Conservation (phyloP, 2,797 vertebrate species). For the Thamnophis elegans region DNA sequence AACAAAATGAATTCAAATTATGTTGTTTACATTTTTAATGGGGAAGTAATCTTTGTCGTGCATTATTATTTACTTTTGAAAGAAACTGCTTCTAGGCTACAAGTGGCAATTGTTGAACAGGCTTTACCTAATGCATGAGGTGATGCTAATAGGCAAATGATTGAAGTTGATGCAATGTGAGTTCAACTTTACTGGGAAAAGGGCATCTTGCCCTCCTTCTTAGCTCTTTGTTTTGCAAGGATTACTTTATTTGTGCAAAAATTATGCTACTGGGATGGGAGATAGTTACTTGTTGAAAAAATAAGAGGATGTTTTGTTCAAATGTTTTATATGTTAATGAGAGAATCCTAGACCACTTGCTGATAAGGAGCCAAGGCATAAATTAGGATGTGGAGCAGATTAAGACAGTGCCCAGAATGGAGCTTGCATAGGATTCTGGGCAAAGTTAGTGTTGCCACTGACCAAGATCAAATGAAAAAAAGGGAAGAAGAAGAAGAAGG, state of each 20-base stretch:
- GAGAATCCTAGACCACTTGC: background rate
- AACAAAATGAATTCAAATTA: slow-evolving; percentile 4
- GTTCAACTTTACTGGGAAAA: background rate
- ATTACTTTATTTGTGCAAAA: background rate
- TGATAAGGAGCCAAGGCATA: background rate
- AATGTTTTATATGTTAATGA: background rate
- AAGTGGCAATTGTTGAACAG: background rate
- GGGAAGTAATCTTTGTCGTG: background rate
- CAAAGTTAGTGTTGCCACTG: background rate
- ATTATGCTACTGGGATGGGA: background rate
- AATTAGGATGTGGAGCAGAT: background rate
- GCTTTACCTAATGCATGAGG: background rate
- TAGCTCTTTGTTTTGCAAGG: background rate
- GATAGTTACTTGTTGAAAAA: background rate
- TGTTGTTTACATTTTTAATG: background rate
- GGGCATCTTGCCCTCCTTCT: background rate
- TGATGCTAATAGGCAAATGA: background rate
- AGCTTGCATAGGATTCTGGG: background rate
- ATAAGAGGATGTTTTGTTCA: background rate
- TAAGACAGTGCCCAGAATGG: background rate
- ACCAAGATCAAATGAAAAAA: background rate
- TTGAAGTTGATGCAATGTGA: background rate
- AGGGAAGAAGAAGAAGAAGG: background rate
- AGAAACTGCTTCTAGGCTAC: background rate
- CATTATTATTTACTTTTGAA: background rate